Evolutionary conservation across 2,797 vertebrate species (phyloP), one percentile per base, ranked within the genome.

Genomic region (Dallia pectoralis): DNA sequence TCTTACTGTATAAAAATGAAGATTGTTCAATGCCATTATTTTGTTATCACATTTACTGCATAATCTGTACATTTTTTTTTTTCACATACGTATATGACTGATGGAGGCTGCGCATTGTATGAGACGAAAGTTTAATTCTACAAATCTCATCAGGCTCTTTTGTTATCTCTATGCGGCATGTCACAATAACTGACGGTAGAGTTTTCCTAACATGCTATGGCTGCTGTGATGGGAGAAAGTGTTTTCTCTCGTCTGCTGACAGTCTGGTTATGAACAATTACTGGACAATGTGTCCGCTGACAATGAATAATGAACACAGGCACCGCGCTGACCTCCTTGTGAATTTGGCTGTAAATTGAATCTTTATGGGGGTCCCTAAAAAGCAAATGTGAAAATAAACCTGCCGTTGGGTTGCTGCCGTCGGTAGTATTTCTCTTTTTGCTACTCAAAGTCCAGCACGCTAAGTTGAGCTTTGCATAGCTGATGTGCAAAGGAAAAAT

Each of bases 331-430:
- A 82, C 77, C 78, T 75, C 53, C 79, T 53, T 75, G 74, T 64
- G 74, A 30, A 64, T 62, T 80, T 78, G 78, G 65, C 69, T 75
- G 75, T 72, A 79, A 79, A 82, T 76, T 77, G 77, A 79, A 79
- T 81, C 61, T 75, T 81, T 70, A 76, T 67, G 67, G 67, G 70
- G 59, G 79, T 72, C 62, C 66, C 11, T 2, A 33, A 40, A 69
- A 69, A 79, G 63, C 72, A 69, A 32, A 25, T 69, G 19, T 51
- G 9, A 51, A 33, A 47, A 74, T 56, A 33, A 67, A 59, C 64
- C 63, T 27, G 49, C 29, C 44, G 47, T 25, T 33, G 61, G 53
- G 25, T 49, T 27, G 29, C 62, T 61, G 73, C 65, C 30, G 22
- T 40, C 40, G 56, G 62, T 61, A 69, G 49, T 67, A 29, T 65